Evolutionary conservation across 1,140 invertebrate species (phyloP).

Genomic region (Holcopasites calliopsidis): DNA sequence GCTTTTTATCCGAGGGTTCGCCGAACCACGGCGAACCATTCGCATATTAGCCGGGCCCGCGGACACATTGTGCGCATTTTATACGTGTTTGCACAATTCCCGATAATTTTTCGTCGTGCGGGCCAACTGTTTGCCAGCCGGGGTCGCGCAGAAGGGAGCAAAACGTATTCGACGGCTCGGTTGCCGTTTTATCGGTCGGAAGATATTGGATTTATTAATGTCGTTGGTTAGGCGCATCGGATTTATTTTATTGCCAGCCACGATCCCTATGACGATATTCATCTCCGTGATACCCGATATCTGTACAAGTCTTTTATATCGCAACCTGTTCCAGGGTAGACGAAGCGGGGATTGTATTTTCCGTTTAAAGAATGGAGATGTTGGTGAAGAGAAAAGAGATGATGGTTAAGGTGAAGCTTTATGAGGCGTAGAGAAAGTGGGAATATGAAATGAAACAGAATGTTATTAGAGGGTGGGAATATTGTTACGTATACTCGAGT

Average conservation of each 20-base stretch:
- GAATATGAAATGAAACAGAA: no score
- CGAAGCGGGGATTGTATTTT: no score
- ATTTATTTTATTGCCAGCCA: conserved; percentile 70
- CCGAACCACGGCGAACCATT: conserved; percentile 31
- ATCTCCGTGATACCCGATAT: not conserved
- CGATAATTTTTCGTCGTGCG: conserved; percentile 51
- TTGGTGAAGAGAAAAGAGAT: not conserved
- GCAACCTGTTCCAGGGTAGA: not conserved
- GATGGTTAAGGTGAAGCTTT: no score
- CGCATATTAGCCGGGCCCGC: conserved; percentile 72
- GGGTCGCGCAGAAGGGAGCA: conserved; percentile 17
- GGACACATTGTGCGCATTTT: conserved; percentile 78
- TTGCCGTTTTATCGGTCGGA: conserved; percentile 73
- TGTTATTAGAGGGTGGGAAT: no score
- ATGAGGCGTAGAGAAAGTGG: no score
- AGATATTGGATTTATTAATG: conserved; percentile 77
- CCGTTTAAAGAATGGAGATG: no score
- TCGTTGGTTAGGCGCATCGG: conserved; percentile 68
- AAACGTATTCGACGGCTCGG: conserved; percentile 54
- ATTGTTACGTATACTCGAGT: no score
- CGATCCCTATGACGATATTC: conserved; percentile 10
- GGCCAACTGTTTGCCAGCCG: conserved; percentile 55
- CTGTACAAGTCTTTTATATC: not conserved
- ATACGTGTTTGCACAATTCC: conserved; percentile 79
- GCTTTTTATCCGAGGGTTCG: conserved; percentile 46